Conservation (phyloP, 2,888 invertebrate genomes). For the Digitonthophagus gazella region DNA sequence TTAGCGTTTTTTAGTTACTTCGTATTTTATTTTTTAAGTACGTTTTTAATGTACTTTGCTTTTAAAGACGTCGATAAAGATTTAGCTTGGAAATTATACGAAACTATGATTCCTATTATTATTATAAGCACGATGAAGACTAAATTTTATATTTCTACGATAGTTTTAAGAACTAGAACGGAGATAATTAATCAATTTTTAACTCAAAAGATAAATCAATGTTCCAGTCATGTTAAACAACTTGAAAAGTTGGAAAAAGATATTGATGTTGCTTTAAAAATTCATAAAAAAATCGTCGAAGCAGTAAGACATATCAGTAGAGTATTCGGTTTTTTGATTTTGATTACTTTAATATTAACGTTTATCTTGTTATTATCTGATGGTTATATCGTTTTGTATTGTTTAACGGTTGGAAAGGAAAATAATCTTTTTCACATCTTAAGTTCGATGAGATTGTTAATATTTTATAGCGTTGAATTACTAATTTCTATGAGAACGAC, state of each 20-base stretch:
- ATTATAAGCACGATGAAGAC: not conserved
- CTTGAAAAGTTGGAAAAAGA: not conserved
- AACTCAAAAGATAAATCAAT: not conserved
- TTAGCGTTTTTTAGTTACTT: not conserved
- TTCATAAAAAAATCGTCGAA: slow-evolving; percentile 26
- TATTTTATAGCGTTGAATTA: slow-evolving; percentile 19
- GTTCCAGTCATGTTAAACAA: not conserved
- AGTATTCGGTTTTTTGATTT: slow-evolving; percentile 18
- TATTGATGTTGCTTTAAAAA: slow-evolving; percentile 17
- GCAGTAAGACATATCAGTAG: slow-evolving; percentile 16
- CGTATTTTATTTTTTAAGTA: not conserved
- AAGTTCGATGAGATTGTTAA: slow-evolving; percentile 10
- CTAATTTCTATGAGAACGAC: slow-evolving; percentile 20
- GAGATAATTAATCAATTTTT: not conserved
- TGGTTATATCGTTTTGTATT: slow-evolving; percentile 25
- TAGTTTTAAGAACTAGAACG: not conserved
- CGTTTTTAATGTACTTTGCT: not conserved
- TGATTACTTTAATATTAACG: slow-evolving; percentile 17
- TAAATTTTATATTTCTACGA: not conserved
- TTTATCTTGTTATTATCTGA: slow-evolving; percentile 23
- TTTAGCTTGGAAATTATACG: not conserved
- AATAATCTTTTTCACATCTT: slow-evolving; percentile 12
- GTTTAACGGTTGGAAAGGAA: slow-evolving; percentile 19
- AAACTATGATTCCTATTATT: not conserved
- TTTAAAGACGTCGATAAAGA: not conserved